Base-by-base conservation (phyloP, 1,140 invertebrate species). In the Phymastichus coffea region DNA sequence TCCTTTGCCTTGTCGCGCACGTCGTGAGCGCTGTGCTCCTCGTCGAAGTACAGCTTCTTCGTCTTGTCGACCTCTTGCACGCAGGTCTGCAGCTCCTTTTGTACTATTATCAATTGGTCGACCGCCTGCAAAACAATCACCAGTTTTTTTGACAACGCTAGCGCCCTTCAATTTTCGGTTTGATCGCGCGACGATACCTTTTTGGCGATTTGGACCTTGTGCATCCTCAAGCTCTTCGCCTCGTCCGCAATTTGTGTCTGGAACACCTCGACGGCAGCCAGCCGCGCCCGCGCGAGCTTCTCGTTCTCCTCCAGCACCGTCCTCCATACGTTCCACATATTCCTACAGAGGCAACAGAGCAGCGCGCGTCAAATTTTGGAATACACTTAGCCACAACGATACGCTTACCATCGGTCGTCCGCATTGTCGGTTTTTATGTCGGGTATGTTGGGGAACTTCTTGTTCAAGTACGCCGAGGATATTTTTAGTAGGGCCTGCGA, bases 271-370 rank as follows among this genome's bases (percentile, higher is more conserved):
- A 95, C 90, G 6, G 94, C 94, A 1, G 94, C 92, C 19, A 97
- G 80, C 26, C 94, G 83, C 4, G 93, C 92, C 63, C 93, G 87
- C 1, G 93, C 93, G 65, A 97, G 78, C 72, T 95, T 95, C 71
- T 98, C 95, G 71, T 95, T 95, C 78, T 98, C 95, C 75, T 97
- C 94, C 61, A 98, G 80, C 0, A 98, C 91, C 0, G 91, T 93
- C 63, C 92, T 84, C 95, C 95, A 98, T 14, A 97, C 93, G 66
- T 91, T 94, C 89, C 93, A 95, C 85, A 97, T 94, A 70, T 97
- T 97, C 90, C 94, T 97, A 68, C 12, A 80, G 73, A 54, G 61
- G 58, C n/a, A n/a, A n/a, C n/a, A n/a, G n/a, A n/a, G n/a, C n/a
- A n/a, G n/a, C n/a, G n/a, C n/a, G n/a, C n/a, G n/a, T n/a, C n/a